Base-by-base conservation (phyloP, 2,888 invertebrate genomes). In the Isotomurus palustris region DNA sequence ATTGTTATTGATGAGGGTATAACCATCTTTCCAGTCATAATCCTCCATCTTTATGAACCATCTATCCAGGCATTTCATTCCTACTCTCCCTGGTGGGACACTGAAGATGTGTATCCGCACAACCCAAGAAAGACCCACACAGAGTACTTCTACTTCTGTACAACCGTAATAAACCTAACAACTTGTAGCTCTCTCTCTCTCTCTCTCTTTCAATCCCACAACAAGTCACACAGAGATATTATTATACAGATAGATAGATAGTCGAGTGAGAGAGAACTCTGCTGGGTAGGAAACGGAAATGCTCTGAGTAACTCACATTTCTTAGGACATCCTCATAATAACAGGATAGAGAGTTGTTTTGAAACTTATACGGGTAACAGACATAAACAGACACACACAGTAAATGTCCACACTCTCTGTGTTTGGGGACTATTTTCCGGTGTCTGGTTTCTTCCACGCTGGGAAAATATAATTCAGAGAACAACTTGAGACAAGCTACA, bases 211-310 rank as follows among this genome's bases (percentile, higher is more conserved):
- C n/a, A n/a, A n/a, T n/a, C n/a, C n/a, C n/a, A n/a, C n/a, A n/a
- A n/a, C n/a, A n/a, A n/a, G n/a, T n/a, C 21, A 24, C 24, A 22
- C 22, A 10, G 22, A 8, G 43, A 43, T 43, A 22, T 19, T 22
- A n/a, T n/a, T n/a, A n/a, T n/a, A n/a, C n/a, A n/a, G n/a, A n/a
- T n/a, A n/a, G n/a, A n/a, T n/a, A n/a, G n/a, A n/a, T n/a, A n/a
- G n/a, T n/a, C n/a, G n/a, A n/a, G n/a, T n/a, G n/a, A n/a, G n/a
- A n/a, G n/a, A n/a, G n/a, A n/a, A n/a, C n/a, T n/a, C n/a, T n/a
- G n/a, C n/a, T n/a, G n/a, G n/a, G 52, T 66, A 62, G 67, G 69
- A 69, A 69, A 66, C 69, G 69, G 69, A 67, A 67, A 67, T 65
- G 63, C 67, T 63, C 32, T 53, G 59, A 56, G 58, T 62, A 59